Percentiles rank a stretch among this genome's conserved stretches.
phyloP scores from a whole-genome alignment of 1,140 invertebrate species.

The Cotesia typhae region DNA sequence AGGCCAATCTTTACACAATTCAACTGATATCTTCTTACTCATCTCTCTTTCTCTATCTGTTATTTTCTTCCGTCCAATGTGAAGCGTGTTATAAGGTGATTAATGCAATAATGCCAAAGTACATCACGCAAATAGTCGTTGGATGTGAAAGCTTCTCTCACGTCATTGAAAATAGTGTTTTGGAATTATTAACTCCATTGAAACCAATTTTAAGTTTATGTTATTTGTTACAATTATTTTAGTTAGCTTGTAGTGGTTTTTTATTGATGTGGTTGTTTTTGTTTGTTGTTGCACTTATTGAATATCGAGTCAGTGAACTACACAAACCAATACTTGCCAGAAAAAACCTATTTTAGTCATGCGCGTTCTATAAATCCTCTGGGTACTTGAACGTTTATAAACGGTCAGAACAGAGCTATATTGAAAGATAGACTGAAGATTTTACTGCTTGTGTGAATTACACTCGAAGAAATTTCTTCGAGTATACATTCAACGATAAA shows the following conservation, averaged over 20 bases:
- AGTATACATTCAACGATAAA: slow-evolving; percentile 37
- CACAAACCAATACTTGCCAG: not conserved
- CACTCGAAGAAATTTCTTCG: slow-evolving; percentile 34
- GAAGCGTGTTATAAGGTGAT: slow-evolving; percentile 23
- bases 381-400: slow-evolving; percentile 38
- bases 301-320: slow-evolving; percentile 17
- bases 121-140: slow-evolving; percentile 20
- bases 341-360: slow-evolving; percentile 4
- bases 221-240: not conserved
- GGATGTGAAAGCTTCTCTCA: slow-evolving; percentile 25
- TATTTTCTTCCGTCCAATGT: slow-evolving; percentile 18
- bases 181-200: slow-evolving; percentile 13
- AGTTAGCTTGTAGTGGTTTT: not conserved
- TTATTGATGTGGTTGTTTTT: not conserved
- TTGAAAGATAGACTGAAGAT: not conserved
- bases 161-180: slow-evolving; percentile 23
- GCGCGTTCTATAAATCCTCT: slow-evolving; percentile 35
- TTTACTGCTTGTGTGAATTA: slow-evolving; percentile 32
- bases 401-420: slow-evolving; percentile 16
- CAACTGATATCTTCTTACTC: slow-evolving; percentile 8
- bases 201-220: slow-evolving; percentile 21
- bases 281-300: slow-evolving; percentile 10
- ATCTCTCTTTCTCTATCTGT: slow-evolving; percentile 6
- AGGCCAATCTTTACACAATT: slow-evolving; percentile 17
- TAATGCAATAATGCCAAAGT: slow-evolving; percentile 30